phyloP scores from a whole-genome alignment of 2,888 invertebrate species.

The Drosophila neoperkinsi region DNA sequence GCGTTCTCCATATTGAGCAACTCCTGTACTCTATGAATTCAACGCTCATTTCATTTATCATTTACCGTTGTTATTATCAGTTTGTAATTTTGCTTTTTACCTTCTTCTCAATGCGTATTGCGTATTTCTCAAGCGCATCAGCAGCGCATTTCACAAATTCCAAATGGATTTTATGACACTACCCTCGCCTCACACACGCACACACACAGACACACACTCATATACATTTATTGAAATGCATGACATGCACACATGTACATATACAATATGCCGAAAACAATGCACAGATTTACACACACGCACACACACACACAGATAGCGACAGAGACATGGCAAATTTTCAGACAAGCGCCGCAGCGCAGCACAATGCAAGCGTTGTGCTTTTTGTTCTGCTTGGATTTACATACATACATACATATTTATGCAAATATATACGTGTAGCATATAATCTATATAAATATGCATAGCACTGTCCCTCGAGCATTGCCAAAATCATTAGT shows the following conservation, averaged over 20 bases:
- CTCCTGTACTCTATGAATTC: background rate
- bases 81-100: slow-evolving; percentile 2
- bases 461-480: slow-evolving; percentile 8
- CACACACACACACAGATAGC: background rate
- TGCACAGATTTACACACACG: slow-evolving; percentile 33
- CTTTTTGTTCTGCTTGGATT: slow-evolving; percentile 63
- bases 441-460: slow-evolving; percentile 8
- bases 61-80: slow-evolving; percentile 16
- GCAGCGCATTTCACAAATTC: slow-evolving; percentile 32
- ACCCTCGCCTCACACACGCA: slow-evolving; percentile 21
- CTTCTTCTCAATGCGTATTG: slow-evolving; percentile 13
- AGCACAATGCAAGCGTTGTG: slow-evolving; percentile 44
- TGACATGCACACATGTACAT: slow-evolving; percentile 17
- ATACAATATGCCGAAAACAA: slow-evolving; percentile 54
- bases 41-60: background rate
- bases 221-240: slow-evolving; percentile 26
- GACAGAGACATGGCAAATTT: slow-evolving; percentile 44
- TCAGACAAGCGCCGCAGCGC: slow-evolving; percentile 51
- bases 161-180: slow-evolving; percentile 27
- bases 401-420: slow-evolving; percentile 33
- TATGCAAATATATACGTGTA: slow-evolving; percentile 12
- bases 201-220: slow-evolving; percentile 9
- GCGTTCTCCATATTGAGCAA: background rate
- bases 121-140: slow-evolving; percentile 24
- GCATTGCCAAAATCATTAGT: slow-evolving; percentile 22